A percentile compares a stretch with the other conserved stretches of the same genome.
phyloP scores from a whole-genome alignment of 2,888 invertebrate genomes.

The Eilema griseolum region DNA sequence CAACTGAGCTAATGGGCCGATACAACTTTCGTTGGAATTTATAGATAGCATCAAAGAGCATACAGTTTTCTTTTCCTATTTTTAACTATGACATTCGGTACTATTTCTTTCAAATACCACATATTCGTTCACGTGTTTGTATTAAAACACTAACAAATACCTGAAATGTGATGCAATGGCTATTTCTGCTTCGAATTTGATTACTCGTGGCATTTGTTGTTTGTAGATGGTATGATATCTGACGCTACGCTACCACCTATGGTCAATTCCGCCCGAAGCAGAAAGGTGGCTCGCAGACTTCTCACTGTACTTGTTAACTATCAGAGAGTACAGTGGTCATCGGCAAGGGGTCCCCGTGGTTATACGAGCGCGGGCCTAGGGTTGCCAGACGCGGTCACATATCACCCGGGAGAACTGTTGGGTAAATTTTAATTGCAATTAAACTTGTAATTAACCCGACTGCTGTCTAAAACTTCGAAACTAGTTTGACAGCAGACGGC shows the following conservation, averaged over 20 bases:
- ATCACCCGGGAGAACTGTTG: no score
- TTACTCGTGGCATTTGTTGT: not conserved
- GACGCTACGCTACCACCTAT: not conserved
- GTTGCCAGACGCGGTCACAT: no score
- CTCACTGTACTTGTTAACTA: no score
- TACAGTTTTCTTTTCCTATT: not conserved
- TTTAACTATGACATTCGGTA: not conserved
- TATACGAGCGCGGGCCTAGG: no score
- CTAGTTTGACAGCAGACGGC: no score
- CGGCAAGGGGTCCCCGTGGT: no score
- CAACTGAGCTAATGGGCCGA: constrained; percentile 21
- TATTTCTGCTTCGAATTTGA: not conserved
- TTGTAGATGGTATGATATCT: not conserved
- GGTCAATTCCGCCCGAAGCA: no score
- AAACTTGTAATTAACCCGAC: no score
- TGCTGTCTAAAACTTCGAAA: no score
- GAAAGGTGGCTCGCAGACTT: no score
- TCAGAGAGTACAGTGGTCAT: no score
- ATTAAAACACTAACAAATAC: not conserved
- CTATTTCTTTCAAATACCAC: not conserved
- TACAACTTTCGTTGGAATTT: not conserved
- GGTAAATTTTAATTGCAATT: no score
- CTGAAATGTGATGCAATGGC: not conserved
- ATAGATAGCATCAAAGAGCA: not conserved
- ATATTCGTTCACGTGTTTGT: not conserved